Evolutionary conservation across 2,888 invertebrate species (phyloP).

Genomic region (Lathronympha strigana): DNA sequence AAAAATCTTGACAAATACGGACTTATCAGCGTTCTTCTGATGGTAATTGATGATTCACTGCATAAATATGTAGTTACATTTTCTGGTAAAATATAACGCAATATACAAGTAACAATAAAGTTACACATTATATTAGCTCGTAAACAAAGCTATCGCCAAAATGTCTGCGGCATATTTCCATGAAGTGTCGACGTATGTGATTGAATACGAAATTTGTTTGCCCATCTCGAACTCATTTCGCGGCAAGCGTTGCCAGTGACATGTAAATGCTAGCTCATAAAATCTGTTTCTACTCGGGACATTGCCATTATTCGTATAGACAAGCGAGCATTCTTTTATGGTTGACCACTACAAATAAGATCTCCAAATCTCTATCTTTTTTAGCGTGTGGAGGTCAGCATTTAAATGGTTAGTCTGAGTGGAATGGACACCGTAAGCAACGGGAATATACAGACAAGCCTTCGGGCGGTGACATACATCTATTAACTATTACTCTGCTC

Average conservation of each 20-base stretch:
- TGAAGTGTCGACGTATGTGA: slow-evolving; percentile 40
- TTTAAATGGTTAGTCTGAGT: background rate
- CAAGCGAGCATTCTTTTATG: background rate
- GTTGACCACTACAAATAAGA: background rate
- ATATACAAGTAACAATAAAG: background rate
- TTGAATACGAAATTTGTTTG: slow-evolving; percentile 47
- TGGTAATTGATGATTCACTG: too few species aligned
- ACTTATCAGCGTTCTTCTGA: too few species aligned
- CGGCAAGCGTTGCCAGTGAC: slow-evolving; percentile 41
- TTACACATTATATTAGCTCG: slow-evolving; percentile 8
- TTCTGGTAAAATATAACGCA: too few species aligned
- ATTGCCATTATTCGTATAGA: background rate
- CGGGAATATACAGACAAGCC: slow-evolving; percentile 13
- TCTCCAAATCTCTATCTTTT: background rate
- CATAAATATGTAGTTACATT: slow-evolving; percentile 9
- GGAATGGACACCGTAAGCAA: background rate
- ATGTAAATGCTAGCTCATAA: slow-evolving; percentile 42
- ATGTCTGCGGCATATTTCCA: slow-evolving; percentile 28
- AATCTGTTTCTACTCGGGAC: slow-evolving; percentile 39
- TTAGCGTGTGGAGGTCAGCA: background rate
- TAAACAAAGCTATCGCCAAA: slow-evolving; percentile 24
- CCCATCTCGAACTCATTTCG: slow-evolving; percentile 45
- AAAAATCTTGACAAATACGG: too few species aligned
- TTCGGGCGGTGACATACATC: slow-evolving; percentile 23
- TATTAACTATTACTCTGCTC: slow-evolving; percentile 9